phyloP scores from a whole-genome alignment of 2,113 vertebrate genomes.

The Scartelaos histophorus region DNA sequence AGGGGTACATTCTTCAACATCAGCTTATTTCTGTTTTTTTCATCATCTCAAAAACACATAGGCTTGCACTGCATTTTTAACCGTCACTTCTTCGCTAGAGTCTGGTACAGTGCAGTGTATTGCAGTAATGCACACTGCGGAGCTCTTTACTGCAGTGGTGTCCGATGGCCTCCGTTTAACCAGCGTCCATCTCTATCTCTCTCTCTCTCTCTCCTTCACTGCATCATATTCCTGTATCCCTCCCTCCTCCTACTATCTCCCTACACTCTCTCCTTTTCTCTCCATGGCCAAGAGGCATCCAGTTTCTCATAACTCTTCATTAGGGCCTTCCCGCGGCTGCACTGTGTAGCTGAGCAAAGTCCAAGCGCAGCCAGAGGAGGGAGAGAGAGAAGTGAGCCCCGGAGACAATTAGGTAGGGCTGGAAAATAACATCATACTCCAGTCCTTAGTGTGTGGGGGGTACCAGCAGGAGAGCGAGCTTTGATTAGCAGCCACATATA shows the following conservation, averaged over 20 bases:
- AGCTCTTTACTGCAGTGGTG: conserved; percentile 23
- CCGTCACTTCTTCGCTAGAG: neutral
- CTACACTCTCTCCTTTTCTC: conserved; percentile 43
- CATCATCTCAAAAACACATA: neutral
- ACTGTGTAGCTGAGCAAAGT: conserved; percentile 60
- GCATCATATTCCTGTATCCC: conserved; percentile 18
- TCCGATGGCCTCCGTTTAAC: conserved; percentile 20
- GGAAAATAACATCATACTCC: conserved; percentile 74
- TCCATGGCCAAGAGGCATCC: conserved; percentile 65
- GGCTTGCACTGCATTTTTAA: conserved; percentile 13
- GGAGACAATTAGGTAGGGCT: conserved; percentile 75
- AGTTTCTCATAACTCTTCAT: conserved; percentile 76
- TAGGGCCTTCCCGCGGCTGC: conserved; percentile 62
- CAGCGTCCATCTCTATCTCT: conserved; percentile 33
- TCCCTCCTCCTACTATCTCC: conserved; percentile 19
- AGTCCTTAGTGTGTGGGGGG: conserved; percentile 42
- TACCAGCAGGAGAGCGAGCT: conserved; percentile 41
- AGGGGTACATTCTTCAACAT: neutral
- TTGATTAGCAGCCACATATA: conserved; percentile 51
- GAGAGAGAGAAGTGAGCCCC: conserved; percentile 49
- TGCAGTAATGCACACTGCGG: conserved; percentile 7
- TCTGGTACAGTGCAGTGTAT: neutral
- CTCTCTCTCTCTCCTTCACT: conserved; percentile 36
- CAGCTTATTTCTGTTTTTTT: neutral
- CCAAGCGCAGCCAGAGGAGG: conserved; percentile 53